These are phyloP conservation scores for Acleris cristana DNA, from an alignment of 2,888 invertebrate genomes.

Conservation along the genomic window DNA sequence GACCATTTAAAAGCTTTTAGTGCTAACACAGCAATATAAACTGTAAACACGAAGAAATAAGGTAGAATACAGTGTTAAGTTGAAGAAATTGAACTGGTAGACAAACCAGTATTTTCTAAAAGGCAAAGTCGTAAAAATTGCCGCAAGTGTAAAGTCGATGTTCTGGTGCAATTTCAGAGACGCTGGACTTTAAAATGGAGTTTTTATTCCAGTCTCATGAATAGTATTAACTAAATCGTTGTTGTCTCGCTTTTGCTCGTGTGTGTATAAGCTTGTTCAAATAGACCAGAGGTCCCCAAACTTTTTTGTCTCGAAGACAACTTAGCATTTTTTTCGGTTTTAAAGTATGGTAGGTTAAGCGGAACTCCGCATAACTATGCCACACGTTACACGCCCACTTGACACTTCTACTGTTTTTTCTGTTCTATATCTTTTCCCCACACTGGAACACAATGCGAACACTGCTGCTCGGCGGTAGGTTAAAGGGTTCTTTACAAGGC, in stretches of 20 bases:
- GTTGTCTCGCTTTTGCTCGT: neutral
- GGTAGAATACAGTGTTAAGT: slow-evolving; percentile 42
- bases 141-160: slow-evolving; percentile 54
- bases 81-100: slow-evolving; percentile 38
- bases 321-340: too few relatives aligned
- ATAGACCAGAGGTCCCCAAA: too few relatives aligned
- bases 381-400: too few relatives aligned
- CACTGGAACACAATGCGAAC: too few relatives aligned
- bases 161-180: slow-evolving; percentile 44
- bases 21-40: slow-evolving; percentile 2
- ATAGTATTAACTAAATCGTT: neutral
- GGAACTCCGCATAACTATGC: too few relatives aligned
- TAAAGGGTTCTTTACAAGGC: too few relatives aligned
- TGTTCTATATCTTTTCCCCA: too few relatives aligned
- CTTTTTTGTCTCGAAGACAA: too few relatives aligned
- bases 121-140: slow-evolving; percentile 66
- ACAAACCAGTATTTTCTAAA: slow-evolving; percentile 59
- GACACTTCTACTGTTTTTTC: too few relatives aligned
- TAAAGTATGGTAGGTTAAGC: too few relatives aligned
- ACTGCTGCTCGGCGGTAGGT: too few relatives aligned
- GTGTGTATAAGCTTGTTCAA: too few relatives aligned
- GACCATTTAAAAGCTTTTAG: neutral
- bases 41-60: slow-evolving; percentile 42
- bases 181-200: slow-evolving; percentile 1
- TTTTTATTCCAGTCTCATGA: slow-evolving; percentile 18